Conservation (phyloP, 2,113 vertebrate genomes). For the Picathartes gymnocephalus region DNA sequence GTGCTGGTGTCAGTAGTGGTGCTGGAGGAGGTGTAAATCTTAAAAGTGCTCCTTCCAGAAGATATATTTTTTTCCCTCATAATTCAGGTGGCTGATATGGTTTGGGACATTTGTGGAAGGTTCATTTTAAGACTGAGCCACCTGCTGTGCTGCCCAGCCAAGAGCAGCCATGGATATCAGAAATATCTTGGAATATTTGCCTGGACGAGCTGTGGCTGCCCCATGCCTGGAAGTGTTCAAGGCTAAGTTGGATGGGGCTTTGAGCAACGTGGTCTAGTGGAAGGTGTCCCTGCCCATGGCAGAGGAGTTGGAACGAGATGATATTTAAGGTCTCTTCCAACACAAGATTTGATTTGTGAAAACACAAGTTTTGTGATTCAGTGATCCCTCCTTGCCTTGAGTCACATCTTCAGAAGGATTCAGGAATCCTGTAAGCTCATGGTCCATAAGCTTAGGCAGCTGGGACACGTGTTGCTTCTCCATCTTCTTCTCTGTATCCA, state of each 20-base stretch:
- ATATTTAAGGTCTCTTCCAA: not conserved
- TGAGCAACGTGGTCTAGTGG: not conserved
- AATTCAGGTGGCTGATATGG: not conserved
- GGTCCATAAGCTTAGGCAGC: not conserved
- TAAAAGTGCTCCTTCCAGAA: not conserved
- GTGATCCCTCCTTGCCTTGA: not conserved
- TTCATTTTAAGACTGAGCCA: not conserved
- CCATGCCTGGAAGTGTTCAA: not conserved
- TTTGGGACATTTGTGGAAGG: not conserved
- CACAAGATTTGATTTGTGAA: no score
- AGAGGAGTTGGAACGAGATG: fast-evolving
- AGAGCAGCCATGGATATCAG: fast-evolving
- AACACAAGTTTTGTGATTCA: not conserved
- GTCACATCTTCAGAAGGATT: not conserved
- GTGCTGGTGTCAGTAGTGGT: not conserved
- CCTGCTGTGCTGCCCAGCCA: not conserved
- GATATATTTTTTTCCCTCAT: not conserved
- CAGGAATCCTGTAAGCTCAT: not conserved
- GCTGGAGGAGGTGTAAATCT: not conserved
- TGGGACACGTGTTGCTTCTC: not conserved
- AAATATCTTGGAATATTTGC: not conserved
- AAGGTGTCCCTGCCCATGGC: not conserved
- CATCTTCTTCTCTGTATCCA: not conserved
- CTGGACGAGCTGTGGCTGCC: not conserved
- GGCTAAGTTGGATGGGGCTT: not conserved